Conservation (phyloP, 2,113 vertebrate genomes). For the Hiodon alosoides region DNA sequence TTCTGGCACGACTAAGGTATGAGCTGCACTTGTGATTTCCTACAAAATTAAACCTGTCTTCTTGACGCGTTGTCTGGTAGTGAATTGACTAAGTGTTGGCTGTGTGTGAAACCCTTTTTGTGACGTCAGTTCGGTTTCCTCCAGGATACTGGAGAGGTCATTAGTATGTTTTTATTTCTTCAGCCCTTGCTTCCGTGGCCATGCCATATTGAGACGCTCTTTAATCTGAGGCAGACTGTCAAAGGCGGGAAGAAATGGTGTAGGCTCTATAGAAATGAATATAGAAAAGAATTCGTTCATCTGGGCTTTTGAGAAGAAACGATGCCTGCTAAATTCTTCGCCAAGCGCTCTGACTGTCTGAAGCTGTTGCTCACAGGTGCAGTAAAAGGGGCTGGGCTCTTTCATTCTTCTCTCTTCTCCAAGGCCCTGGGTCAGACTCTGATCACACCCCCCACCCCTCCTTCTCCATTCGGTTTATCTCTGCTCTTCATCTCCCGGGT, state of each 20-base stretch:
- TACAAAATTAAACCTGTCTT: background rate
- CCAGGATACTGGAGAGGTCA: background rate
- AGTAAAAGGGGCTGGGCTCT: conserved; percentile 17
- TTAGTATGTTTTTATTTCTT: background rate
- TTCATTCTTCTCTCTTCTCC: conserved; percentile 29
- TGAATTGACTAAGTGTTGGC: background rate
- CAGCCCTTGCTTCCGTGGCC: background rate
- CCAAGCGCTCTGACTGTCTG: conserved; percentile 28
- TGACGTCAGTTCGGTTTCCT: background rate
- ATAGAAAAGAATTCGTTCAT: conserved; percentile 62
- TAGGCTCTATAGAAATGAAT: conserved; percentile 54
- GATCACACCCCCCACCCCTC: conserved; percentile 27
- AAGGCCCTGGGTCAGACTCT: conserved; percentile 7
- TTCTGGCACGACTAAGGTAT: background rate
- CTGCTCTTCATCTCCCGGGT: conserved; percentile 49
- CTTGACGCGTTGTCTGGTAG: too few relatives aligned
- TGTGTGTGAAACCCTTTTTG: background rate
- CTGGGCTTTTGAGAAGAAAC: conserved; percentile 58
- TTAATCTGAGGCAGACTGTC: background rate
- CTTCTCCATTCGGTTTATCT: conserved; percentile 48
- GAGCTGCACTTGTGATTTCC: too few relatives aligned
- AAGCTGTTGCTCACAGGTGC: conserved; percentile 59
- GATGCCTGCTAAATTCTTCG: conserved; percentile 47
- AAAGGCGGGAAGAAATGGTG: conserved; percentile 25
- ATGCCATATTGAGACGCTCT: too few relatives aligned